Conservation (phyloP, 1,140 invertebrate species). For the Lepidotrigona ventralis region DNA sequence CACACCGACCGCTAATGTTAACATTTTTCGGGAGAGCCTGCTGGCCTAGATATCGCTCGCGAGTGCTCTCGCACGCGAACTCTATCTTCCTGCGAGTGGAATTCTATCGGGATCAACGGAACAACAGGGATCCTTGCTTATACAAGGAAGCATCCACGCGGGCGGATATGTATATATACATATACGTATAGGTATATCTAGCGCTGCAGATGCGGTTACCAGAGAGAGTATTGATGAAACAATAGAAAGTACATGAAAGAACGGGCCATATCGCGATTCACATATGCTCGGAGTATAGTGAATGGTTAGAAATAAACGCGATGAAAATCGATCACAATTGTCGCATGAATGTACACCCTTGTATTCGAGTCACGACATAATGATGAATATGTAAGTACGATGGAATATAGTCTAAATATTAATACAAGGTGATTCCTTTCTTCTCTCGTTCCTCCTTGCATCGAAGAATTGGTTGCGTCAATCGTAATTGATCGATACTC, state of each 20-base stretch:
- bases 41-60: conserved; percentile 13
- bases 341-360: neutral
- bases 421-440: no score
- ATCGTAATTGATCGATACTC: conserved; percentile 4
- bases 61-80: neutral
- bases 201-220: conserved; percentile 57
- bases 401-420: neutral
- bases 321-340: conserved; percentile 28
- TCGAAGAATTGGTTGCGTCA: conserved; percentile 13
- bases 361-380: neutral
- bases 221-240: conserved; percentile 62
- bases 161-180: neutral
- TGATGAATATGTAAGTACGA: neutral
- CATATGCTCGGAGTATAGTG: neutral
- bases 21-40: conserved; percentile 40
- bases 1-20: conserved; percentile 39
- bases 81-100: neutral
- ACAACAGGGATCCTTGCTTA: neutral
- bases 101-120: neutral
- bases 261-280: neutral
- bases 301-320: neutral
- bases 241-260: conserved; percentile 33
- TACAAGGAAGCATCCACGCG: neutral
- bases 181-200: neutral
- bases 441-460: no score